A percentile compares a stretch with the other conserved stretches of the same genome.
Evolutionary conservation across 2,888 invertebrate genomes (phyloP).

Genomic region (Parnassius glacialis): DNA sequence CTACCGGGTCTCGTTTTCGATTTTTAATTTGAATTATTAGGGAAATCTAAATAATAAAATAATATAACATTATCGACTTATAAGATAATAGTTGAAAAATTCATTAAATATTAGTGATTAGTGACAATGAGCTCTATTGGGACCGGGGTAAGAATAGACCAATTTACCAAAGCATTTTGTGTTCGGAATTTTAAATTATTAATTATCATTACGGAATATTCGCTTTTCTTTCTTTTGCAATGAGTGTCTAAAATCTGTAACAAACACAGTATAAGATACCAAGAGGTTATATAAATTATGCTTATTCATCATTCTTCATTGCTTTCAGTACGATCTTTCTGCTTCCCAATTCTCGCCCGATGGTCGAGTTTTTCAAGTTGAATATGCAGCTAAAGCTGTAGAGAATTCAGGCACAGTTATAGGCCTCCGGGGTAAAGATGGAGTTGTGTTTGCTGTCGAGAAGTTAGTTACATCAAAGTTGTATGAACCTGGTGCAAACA

Average conservation of each 20-base stretch:
- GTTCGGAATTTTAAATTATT: no score
- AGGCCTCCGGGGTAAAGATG: constrained; percentile 96
- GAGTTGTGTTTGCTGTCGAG: constrained; percentile 98
- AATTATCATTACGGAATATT: no score
- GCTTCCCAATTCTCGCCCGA: constrained; percentile 99
- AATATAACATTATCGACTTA: constrained; percentile 7
- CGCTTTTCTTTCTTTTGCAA: neutral
- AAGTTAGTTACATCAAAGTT: constrained; percentile 96
- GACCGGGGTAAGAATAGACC: constrained; percentile 88
- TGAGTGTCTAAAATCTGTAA: neutral
- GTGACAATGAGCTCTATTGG: constrained; percentile 95
- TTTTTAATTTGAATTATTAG: constrained; percentile 23
- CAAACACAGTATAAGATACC: neutral
- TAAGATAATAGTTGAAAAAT: neutral
- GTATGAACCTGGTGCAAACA: constrained; percentile 95
- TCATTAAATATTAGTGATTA: constrained; percentile 34
- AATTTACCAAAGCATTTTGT: neutral
- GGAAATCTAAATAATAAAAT: constrained; percentile 12
- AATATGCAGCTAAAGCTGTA: constrained; percentile 99
- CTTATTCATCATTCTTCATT: constrained; percentile 37
- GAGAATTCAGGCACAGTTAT: constrained; percentile 99
- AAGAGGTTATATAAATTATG: constrained; percentile 27
- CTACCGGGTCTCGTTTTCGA: constrained; percentile 28
- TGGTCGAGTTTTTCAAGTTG: constrained; percentile 99
- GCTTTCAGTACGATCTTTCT: constrained; percentile 96